phyloP scores from a whole-genome alignment of 2,888 invertebrate genomes.

The Acanthosoma haemorrhoidale region DNA sequence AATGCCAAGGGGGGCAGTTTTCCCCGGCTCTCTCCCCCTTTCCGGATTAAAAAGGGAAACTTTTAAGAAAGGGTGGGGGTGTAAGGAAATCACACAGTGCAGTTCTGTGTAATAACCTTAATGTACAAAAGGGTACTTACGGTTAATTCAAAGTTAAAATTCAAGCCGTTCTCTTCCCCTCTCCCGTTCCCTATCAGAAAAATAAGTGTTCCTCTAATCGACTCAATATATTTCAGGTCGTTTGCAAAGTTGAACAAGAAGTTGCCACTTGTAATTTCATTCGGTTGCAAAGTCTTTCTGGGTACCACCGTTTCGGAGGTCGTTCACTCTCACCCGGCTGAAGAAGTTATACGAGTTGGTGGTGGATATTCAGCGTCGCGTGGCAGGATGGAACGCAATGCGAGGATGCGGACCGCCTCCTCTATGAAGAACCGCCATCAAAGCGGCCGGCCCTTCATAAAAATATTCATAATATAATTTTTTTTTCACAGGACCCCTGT shows the following conservation, averaged over 20 bases:
- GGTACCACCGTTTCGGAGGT: too few species aligned
- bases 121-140: slow-evolving; percentile 14
- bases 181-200: not conserved
- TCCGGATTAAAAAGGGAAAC: slow-evolving; percentile 30
- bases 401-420: not conserved
- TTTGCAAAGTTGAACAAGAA: not conserved
- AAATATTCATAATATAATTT: slow-evolving; percentile 28
- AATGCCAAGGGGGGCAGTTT: slow-evolving; percentile 16
- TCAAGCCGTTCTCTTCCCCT: slow-evolving; percentile 1
- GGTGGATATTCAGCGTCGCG: too few species aligned
- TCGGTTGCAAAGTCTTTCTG: too few species aligned
- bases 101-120: slow-evolving; percentile 11
- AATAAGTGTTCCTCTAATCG: not conserved
- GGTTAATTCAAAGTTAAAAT: not conserved
- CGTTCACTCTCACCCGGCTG: too few species aligned
- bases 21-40: not conserved
- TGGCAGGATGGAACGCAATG: slow-evolving; percentile 2
- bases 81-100: slow-evolving; percentile 14
- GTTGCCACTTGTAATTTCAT: too few species aligned
- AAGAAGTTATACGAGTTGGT: too few species aligned
- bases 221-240: not conserved
- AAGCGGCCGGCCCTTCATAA: slow-evolving; percentile 11
- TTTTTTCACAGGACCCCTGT: slow-evolving; percentile 18
- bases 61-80: slow-evolving; percentile 20
- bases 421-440: not conserved